Evolutionary conservation across 2,888 invertebrate genomes (phyloP).

Genomic region (Xanthostigma xanthostigma): DNA sequence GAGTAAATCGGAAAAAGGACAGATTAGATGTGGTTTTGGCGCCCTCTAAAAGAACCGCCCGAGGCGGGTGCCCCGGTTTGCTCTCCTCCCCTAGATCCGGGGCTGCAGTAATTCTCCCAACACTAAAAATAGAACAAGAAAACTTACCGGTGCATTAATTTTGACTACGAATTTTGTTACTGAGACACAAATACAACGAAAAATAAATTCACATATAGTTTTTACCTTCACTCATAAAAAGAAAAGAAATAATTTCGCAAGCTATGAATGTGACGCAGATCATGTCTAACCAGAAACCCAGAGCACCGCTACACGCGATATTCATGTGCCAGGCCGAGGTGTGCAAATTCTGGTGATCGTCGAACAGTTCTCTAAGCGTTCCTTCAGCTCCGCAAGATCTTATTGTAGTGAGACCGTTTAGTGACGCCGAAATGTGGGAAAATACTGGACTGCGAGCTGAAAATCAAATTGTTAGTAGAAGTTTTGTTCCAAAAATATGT

Average conservation of each 20-base stretch:
- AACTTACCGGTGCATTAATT: too few relatives aligned
- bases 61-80: too few relatives aligned
- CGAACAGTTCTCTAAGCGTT: conserved; percentile 26
- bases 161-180: too few relatives aligned
- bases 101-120: too few relatives aligned
- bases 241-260: neutral
- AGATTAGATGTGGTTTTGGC: too few relatives aligned
- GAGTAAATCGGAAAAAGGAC: too few relatives aligned
- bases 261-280: neutral
- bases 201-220: too few relatives aligned
- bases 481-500: too few relatives aligned
- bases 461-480: neutral
- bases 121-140: too few relatives aligned
- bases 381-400: conserved; percentile 28
- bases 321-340: conserved; percentile 21
- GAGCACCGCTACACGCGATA: conserved; percentile 10
- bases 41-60: too few relatives aligned
- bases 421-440: conserved; percentile 32
- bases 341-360: conserved; percentile 20
- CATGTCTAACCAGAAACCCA: conserved; percentile 9
- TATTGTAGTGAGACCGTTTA: conserved; percentile 34
- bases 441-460: conserved; percentile 33
- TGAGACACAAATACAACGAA: too few relatives aligned
- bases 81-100: too few relatives aligned
- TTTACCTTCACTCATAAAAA: conserved; percentile 6